Base-by-base conservation (phyloP, 2,888 invertebrate species). In the Oscheius sp. region DNA sequence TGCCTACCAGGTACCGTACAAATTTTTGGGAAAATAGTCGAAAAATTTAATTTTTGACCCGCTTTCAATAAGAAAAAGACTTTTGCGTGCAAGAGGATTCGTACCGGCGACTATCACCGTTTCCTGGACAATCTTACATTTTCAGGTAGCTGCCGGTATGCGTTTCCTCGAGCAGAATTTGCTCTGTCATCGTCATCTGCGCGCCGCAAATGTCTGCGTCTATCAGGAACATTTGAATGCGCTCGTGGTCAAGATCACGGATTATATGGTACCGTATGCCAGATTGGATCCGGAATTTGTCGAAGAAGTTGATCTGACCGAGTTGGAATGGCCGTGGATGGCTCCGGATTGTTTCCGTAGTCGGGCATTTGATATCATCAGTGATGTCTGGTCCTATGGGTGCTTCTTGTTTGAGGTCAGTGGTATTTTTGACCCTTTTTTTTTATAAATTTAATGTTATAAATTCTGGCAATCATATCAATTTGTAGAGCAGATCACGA, bases 251-350 rank as follows among this genome's bases (percentile, higher is more conserved):
- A 70, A 70, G 49, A 52, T 70, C 16, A 70, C 70, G 45, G 70
- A 70, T 45, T 70, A 59, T 35, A 70, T 70, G 70, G 59, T 59
- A 25, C 70, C 70, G 12, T 70, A 70, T 49, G 2, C 46, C 29
- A 46, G 58, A 21, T 18, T 59, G 5, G 52, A 59, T 27, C 23
- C n/a, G 35, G 46, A 66, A 18, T 66, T 52, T 25, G 35, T 66
- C 29, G 66, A 29, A 6, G 9, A 49, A n/a, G 66, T 66, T 2
- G 52, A 52, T 21, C 18, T 64, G 46, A 25, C 18, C 7, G 66
- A 66, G 13, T 5, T 64, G 21, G 72, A 72, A 27, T 66, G 72
- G 64, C 64, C 64, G 5, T 72, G 72, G 70, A 46, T 43, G 58
- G 49, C 70, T 18, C 70, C 70, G 25, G 70, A 70, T 23, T 25